Conservation (phyloP, 2,797 vertebrate species). For the Cryptoblepharus egeriae region DNA sequence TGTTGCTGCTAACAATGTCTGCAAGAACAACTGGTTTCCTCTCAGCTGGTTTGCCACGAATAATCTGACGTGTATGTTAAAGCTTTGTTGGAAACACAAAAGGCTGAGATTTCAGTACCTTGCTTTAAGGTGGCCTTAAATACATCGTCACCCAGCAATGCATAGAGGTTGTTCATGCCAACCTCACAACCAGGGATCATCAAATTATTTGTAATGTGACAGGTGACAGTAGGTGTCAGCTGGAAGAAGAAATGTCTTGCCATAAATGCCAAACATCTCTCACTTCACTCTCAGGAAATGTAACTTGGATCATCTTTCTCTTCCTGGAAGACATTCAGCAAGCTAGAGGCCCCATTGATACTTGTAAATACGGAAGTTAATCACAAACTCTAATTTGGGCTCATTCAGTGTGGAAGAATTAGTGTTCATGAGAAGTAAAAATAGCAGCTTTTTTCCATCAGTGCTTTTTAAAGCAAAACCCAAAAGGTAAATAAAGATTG, state of each 20-base stretch:
- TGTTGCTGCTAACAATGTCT: constrained; percentile 23
- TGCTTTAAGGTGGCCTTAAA: constrained; percentile 58
- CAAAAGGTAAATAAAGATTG: constrained; percentile 77
- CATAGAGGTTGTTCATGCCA: constrained; percentile 75
- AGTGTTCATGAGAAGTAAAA: constrained; percentile 76
- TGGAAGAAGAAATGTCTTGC: constrained; percentile 82
- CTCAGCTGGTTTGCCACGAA: constrained; percentile 68
- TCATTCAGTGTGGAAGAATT: constrained; percentile 76
- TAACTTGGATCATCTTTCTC: constrained; percentile 83
- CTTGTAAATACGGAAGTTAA: constrained; percentile 86
- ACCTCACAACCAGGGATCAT: constrained; percentile 77
- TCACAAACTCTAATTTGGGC: constrained; percentile 71
- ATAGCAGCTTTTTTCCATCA: constrained; percentile 77
- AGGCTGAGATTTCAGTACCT: constrained; percentile 73
- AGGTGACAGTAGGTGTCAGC: constrained; percentile 94
- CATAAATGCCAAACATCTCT: constrained; percentile 88
- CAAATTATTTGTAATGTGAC: constrained; percentile 87
- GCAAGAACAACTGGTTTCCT: constrained; percentile 59
- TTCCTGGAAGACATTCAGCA: constrained; percentile 86
- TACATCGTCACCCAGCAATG: constrained; percentile 73
- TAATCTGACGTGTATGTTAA: constrained; percentile 70
- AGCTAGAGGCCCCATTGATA: constrained; percentile 80
- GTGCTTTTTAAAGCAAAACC: constrained; percentile 72
- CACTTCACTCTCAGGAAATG: constrained; percentile 90
- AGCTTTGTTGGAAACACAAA: constrained; percentile 64